Evolutionary conservation across 2,797 vertebrate species (phyloP).

Genomic region (Scyliorhinus canicula): DNA sequence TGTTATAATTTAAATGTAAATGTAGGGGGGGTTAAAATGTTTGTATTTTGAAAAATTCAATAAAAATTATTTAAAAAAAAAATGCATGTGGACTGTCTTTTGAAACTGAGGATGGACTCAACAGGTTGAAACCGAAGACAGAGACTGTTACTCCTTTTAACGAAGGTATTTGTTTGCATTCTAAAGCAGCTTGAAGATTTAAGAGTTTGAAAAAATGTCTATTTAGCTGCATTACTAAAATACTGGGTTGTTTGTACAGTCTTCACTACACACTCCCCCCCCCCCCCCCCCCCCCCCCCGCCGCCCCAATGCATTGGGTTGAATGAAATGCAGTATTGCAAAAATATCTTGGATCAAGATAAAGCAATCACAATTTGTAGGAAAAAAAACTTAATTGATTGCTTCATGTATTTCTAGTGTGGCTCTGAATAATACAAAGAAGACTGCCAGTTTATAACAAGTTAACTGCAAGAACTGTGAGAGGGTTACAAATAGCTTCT

Average conservation of each 20-base stretch:
- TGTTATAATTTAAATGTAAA: too few species aligned
- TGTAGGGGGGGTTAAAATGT: too few species aligned
- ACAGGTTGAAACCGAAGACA: not conserved
- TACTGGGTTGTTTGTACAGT: not conserved
- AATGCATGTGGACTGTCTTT: slow-evolving; percentile 12
- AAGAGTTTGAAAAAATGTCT: not conserved
- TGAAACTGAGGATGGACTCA: not conserved
- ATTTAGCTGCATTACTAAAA: not conserved
- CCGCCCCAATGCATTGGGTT: not conserved
- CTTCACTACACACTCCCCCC: not conserved
- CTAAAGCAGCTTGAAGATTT: not conserved
- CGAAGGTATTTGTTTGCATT: not conserved
- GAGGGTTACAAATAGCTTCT: not conserved
- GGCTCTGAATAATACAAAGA: not conserved
- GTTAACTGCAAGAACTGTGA: not conserved
- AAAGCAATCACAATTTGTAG: not conserved
- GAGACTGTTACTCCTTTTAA: not conserved
- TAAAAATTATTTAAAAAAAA: too few species aligned
- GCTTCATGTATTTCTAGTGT: not conserved
- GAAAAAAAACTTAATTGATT: not conserved
- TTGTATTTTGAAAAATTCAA: too few species aligned
- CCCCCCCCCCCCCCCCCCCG: too few species aligned
- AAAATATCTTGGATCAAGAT: slow-evolving; percentile 2
- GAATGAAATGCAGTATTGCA: not conserved
- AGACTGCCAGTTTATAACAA: not conserved